Evolutionary conservation across 2,888 invertebrate species (phyloP), one percentile per base, ranked within the genome.

Genomic region (Odontothrips loti): DNA sequence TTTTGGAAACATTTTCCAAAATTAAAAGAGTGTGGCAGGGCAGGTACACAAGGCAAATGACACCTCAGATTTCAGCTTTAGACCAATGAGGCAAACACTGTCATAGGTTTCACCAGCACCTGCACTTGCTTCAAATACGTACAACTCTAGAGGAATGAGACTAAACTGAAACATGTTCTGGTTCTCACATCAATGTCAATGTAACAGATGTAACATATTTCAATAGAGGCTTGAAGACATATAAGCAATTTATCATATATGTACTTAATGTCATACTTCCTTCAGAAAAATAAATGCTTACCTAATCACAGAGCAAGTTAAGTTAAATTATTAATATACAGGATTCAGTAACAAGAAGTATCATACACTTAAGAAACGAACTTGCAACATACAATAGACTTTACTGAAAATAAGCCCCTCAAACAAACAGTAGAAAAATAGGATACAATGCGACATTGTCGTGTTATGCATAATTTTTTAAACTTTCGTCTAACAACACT

Each of bases 261-360:
- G 68, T 27, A 27, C 68, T 75, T 75, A 75, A 27, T 75, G n/a
- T 12, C 23, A 75, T 27, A 27, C 12, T 12, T 27, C 23, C 68
- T 75, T 75, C 9, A 75, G 27, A 75, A 75, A 75, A 75, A 75
- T 75, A 75, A 75, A 75, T 75, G 68, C 68, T 75, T 75, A 23
- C 68, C 68, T 75, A 75, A 75, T 75, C 68, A 75, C 68, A 75
- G 68, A 75, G 68, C 68, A 75, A 75, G 68, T 75, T 75, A 75
- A 75, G n/a, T 23, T 75, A 23, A 23, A 27, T 15, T 43, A 43
- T 43, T 43, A 43, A 4, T 58, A 58, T 58, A 20, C 17, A 58
- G 58, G 58, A 75, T 75, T 75, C 23, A 75, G 27, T 75, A 75
- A 75, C 68, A 75, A 75, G 68, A 75, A 75, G 68, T 75, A 75